A percentile compares a stretch with the other conserved stretches of the same genome.
These are phyloP conservation scores for Nephrocerus scutellatus DNA, from an alignment of 2,888 invertebrate genomes.

Conservation along the genomic window DNA sequence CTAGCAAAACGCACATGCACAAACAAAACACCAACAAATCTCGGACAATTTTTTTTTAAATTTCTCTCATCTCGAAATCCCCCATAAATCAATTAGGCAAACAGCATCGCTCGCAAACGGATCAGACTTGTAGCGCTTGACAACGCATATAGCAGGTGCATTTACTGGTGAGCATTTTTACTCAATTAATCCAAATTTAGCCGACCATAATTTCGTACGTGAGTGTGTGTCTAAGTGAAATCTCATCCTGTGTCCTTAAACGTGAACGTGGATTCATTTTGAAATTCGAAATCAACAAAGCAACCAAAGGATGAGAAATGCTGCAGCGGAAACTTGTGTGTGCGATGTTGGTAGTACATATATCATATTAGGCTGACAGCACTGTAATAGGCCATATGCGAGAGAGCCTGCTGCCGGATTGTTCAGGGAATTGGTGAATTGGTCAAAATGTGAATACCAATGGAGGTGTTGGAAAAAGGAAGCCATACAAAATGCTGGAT, in stretches of 20 bases:
- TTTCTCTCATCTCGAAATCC: slow-evolving; percentile 24
- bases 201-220: slow-evolving; percentile 25
- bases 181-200: slow-evolving; percentile 29
- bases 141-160: slow-evolving; percentile 23
- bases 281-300: neutral
- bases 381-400: slow-evolving; percentile 19
- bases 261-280: neutral
- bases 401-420: no score
- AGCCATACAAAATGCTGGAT: no score
- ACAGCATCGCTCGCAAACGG: slow-evolving; percentile 31
- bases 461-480: no score
- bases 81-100: slow-evolving; percentile 43
- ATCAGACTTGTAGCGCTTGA: slow-evolving; percentile 27
- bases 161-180: slow-evolving; percentile 29
- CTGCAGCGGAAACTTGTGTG: slow-evolving; percentile 1
- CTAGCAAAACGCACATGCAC: no score
- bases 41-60: no score
- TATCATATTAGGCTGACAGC: slow-evolving; percentile 27
- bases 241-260: neutral
- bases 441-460: no score
- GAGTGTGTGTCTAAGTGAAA: no score
- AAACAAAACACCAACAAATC: no score
- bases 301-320: neutral
- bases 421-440: no score
- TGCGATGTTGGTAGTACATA: no score